Evolutionary conservation across 2,797 vertebrate species (phyloP), one percentile per base, ranked within the genome.

Genomic region (Anabas testudineus): DNA sequence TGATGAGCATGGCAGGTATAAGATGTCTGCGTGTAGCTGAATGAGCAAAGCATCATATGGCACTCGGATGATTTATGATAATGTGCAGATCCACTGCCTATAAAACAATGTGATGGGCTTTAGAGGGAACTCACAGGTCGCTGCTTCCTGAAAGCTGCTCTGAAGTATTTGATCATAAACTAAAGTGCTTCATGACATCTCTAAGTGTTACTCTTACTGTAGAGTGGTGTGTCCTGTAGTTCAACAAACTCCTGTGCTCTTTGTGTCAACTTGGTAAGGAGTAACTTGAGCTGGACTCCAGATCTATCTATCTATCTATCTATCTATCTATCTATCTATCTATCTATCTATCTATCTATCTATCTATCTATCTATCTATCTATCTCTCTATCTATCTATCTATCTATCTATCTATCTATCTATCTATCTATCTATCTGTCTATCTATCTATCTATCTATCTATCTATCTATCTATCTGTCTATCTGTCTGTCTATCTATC

Each of bases 131-230:
- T 59, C 70, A 36, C 56, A 84, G 76, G 71, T 85, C 74, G 78
- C 45, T 71, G 76, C 79, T 78, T 84, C 55, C 78, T 71, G 71
- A 72, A 84, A 82, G 57, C 72, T 73, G 73, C 79, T 77, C 69
- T 53, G 10, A 10, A 74, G 57, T n/a, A 59, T 48, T 86, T 81
- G 57, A 77, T 83, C 74, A 76, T 18, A 18, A 71, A 67, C 56
- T 28, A 70, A 76, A 88, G 74, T 73, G 69, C 71, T 53, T 56
- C 54, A 54, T 12, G 30, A 70, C 71, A 61, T 78, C 58, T 37
- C 2, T 32, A 42, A 75, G 63, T 71, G 61, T 58, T 80, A 28
- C 37, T 57, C 39, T 41, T 51, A 21, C 58, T 72, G 57, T 36
- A 48, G 57, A 71, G 64, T 34, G 55, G 56, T 22, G 13, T 56